These are phyloP conservation scores for Montipora foliosa DNA, from an alignment of 64 coral and sea anemone species.

Conservation along the genomic window DNA sequence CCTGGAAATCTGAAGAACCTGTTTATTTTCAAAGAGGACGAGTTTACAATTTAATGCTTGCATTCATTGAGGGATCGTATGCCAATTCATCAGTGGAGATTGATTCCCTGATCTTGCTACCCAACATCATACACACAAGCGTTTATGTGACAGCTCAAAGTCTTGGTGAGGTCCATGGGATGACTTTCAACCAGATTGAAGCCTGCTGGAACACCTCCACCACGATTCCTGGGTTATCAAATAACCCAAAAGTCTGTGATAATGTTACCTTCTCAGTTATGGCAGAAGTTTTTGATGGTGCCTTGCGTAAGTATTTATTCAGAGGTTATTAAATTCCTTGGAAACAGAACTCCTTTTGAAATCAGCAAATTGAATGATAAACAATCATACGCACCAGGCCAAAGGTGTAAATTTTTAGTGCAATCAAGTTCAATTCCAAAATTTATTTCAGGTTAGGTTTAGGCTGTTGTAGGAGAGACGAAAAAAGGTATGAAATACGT, in stretches of 20 bases:
- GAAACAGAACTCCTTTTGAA: too few relatives aligned
- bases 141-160: conserved; percentile 53
- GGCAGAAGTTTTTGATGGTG: conserved; percentile 87
- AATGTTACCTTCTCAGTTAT: conserved; percentile 96
- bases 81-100: conserved; percentile 66
- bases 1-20: conserved; percentile 51
- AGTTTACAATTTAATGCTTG: conserved; percentile 78
- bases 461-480: too few relatives aligned
- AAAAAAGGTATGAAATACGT: too few relatives aligned
- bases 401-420: too few relatives aligned
- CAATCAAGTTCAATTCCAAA: too few relatives aligned
- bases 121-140: conserved; percentile 56
- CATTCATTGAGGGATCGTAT: conserved; percentile 21
- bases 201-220: conserved; percentile 68
- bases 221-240: conserved; percentile 28
- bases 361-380: too few relatives aligned
- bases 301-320: conserved; percentile 70
- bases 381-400: too few relatives aligned
- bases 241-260: conserved; percentile 53
- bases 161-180: conserved; percentile 42
- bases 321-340: too few relatives aligned
- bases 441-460: too few relatives aligned
- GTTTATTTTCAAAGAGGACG: conserved; percentile 49
- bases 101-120: conserved; percentile 85
- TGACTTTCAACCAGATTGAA: conserved; percentile 30